Base-by-base conservation (phyloP, 2,888 invertebrate genomes). In the Phanerotoma sp. region DNA sequence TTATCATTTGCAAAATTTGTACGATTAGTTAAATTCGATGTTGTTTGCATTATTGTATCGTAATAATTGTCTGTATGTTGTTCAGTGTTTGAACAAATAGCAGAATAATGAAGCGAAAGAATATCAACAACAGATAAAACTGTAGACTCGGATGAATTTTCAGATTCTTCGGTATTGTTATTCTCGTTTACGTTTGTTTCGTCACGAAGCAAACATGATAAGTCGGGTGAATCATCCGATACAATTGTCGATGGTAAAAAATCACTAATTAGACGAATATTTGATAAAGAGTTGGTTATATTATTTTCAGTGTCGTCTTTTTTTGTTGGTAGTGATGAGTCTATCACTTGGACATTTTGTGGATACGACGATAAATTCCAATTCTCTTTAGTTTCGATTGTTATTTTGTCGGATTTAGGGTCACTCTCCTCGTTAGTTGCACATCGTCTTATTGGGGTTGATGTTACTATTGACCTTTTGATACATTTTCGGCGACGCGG, bases 201-300 rank as follows among this genome's bases (percentile, higher is more conserved):
- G 59, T 81, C 81, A 60, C 82, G 80, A 33, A 82, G 64, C 59
- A 81, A 72, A 61, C 79, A 80, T 5, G 79, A 79, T 50, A 83
- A 78, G 59, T 82, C 82, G 53, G 80, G 76, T 5, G 63, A 55
- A 52, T 62, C 54, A 56, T 70, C n/a, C n/a, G n/a, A n/a, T n/a
- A n/a, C 62, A 22, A 70, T 62, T 60, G 68, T 60, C 49, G 73
- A 65, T 41, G 75, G 71, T 67, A 76, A 71, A 53, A 72, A 62
- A 62, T 73, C 71, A 18, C 70, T 63, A 37, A 73, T 37, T 15
- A 71, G 60, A 15, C 65, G 60, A 13, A 62, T 61, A 54, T 55
- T 64, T 16, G 70, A 52, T 44, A 56, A 38, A 21, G 66, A 62
- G n/a, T n/a, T n/a, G n/a, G n/a, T n/a, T n/a, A n/a, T n/a, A n/a